These are phyloP conservation scores for Pteronura brasiliensis DNA, from an alignment of 2,113 vertebrate species.

Conservation along the genomic window DNA sequence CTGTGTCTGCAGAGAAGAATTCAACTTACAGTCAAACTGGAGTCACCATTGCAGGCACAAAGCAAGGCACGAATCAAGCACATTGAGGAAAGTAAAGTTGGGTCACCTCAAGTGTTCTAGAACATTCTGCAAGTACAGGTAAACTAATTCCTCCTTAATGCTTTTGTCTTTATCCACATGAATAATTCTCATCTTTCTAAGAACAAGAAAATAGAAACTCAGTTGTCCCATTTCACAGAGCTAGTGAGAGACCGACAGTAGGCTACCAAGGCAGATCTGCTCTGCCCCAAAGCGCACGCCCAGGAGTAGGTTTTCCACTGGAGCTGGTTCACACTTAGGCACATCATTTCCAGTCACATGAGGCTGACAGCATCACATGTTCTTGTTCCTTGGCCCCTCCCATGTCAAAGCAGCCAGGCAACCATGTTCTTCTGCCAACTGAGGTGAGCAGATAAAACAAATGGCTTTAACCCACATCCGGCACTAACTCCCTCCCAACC, in stretches of 20 bases:
- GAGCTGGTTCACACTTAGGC: neutral
- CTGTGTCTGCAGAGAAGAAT: neutral
- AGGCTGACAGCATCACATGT: neutral
- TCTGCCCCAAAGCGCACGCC: neutral
- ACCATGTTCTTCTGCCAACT: neutral
- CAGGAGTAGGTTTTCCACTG: neutral
- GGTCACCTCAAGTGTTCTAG: neutral
- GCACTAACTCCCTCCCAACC: neutral
- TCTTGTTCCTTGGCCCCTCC: neutral
- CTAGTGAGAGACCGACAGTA: neutral
- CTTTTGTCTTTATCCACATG: neutral
- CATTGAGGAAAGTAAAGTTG: neutral
- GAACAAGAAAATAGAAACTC: neutral
- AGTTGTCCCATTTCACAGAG: neutral
- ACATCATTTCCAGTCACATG: neutral
- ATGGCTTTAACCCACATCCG: neutral
- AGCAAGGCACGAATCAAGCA: neutral
- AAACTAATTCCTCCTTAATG: neutral
- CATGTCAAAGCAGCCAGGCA: neutral
- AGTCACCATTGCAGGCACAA: neutral
- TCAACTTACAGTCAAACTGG: neutral
- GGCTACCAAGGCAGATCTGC: neutral
- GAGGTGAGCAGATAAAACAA: neutral
- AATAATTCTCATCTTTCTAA: neutral
- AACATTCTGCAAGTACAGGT: neutral